A percentile compares a stretch with the other conserved stretches of the same genome.
Evolutionary conservation across 2,797 vertebrate species (phyloP).

Genomic region (Lates japonicus): DNA sequence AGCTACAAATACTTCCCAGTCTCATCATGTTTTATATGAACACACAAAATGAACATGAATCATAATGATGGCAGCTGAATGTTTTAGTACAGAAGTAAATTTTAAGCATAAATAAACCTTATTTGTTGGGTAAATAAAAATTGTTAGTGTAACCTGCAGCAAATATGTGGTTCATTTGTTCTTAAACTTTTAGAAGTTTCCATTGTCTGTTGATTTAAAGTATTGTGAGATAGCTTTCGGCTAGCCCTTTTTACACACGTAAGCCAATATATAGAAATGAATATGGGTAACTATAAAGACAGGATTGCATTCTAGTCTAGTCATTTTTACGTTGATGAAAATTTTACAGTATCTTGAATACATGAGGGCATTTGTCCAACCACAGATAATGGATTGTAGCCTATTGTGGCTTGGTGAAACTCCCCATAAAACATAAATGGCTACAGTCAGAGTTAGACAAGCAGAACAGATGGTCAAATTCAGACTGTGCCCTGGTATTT

Average conservation of each 20-base stretch:
- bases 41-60: not conserved
- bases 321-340: no score
- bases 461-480: no score
- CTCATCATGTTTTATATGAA: not conserved
- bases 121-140: not conserved
- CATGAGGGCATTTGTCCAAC: no score
- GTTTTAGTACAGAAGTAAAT: not conserved
- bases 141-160: not conserved
- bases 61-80: not conserved
- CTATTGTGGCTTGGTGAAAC: not conserved
- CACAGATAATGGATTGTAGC: not conserved
- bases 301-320: no score
- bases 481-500: no score
- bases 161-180: not conserved
- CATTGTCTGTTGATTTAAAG: not conserved
- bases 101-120: not conserved
- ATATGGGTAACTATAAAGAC: no score
- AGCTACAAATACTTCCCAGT: not conserved
- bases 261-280: not conserved
- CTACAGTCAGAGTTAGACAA: no score
- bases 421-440: not conserved
- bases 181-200: not conserved
- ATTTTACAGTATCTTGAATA: no score
- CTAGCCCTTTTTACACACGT: not conserved
- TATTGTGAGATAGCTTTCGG: not conserved